phyloP scores from a whole-genome alignment of 2,797 vertebrate species.

The Phrynocephalus forsythii region DNA sequence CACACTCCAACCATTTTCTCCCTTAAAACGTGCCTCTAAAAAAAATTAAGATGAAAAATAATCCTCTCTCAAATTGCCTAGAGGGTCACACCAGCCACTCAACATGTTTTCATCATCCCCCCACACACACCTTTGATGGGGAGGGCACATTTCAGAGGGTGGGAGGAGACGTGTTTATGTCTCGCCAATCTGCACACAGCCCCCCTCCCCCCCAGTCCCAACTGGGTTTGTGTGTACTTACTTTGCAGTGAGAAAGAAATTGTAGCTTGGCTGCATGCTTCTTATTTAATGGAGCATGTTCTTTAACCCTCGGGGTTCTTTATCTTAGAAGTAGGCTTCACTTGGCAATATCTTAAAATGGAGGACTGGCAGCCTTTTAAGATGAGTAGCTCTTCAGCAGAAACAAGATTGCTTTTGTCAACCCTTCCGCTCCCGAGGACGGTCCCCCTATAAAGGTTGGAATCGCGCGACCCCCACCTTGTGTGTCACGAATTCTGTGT shows the following conservation, averaged over 20 bases:
- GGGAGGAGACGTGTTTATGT: too few species aligned
- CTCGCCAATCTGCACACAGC: too few species aligned
- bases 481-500: neutral
- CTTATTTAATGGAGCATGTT: neutral
- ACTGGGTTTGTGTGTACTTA: neutral
- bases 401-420: neutral
- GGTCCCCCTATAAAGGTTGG: neutral
- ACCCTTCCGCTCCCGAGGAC: neutral
- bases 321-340: neutral
- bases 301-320: neutral
- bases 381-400: neutral
- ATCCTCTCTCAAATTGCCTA: too few species aligned
- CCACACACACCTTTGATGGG: too few species aligned
- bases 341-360: neutral
- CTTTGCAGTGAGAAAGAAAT: neutral
- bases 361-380: neutral
- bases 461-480: neutral
- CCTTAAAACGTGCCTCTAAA: neutral
- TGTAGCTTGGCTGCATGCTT: neutral
- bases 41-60: neutral
- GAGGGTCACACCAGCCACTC: too few species aligned
- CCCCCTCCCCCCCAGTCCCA: too few species aligned
- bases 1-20: neutral
- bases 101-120: too few species aligned
- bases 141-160: too few species aligned